Conservation (phyloP, 2,797 vertebrate species). For the Tolypeutes matacus region DNA sequence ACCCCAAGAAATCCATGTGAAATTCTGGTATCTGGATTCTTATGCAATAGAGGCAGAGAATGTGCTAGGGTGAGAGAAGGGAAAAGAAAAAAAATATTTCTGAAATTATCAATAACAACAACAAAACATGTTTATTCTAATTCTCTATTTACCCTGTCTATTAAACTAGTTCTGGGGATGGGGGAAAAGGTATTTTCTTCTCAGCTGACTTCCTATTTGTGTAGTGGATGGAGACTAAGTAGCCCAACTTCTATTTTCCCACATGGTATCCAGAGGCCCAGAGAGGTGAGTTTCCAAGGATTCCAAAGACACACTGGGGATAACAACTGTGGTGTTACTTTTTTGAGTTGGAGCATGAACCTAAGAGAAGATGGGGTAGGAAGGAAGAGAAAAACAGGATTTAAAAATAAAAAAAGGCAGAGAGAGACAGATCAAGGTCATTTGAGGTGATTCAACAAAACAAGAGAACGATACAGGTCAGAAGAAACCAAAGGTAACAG, state of each 20-base stretch:
- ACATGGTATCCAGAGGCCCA: constrained; percentile 41
- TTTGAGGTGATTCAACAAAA: neutral
- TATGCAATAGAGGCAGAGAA: neutral
- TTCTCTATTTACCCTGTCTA: neutral
- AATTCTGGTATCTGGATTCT: constrained; percentile 1
- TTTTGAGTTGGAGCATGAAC: constrained; percentile 74
- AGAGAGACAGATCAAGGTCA: constrained; percentile 67
- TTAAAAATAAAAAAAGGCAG: neutral
- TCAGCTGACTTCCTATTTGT: neutral
- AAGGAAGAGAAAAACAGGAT: constrained; percentile 33
- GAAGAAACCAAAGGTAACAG: neutral
- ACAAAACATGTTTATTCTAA: neutral
- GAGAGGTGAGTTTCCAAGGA: constrained; percentile 56
- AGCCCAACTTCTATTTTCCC: constrained; percentile 56
- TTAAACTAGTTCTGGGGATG: neutral
- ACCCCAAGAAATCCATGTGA: neutral
- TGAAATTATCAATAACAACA: neutral
- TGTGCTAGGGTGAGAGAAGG: too few species aligned
- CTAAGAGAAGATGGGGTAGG: constrained; percentile 63
- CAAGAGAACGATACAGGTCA: neutral
- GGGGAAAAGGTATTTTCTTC: neutral
- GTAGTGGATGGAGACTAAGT: neutral
- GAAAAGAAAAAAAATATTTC: constrained; percentile 27
- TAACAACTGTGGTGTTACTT: constrained; percentile 63
- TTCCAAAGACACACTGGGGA: constrained; percentile 71